Evolutionary conservation across 2,797 vertebrate genomes (phyloP).

Genomic region (Helostoma temminkii): DNA sequence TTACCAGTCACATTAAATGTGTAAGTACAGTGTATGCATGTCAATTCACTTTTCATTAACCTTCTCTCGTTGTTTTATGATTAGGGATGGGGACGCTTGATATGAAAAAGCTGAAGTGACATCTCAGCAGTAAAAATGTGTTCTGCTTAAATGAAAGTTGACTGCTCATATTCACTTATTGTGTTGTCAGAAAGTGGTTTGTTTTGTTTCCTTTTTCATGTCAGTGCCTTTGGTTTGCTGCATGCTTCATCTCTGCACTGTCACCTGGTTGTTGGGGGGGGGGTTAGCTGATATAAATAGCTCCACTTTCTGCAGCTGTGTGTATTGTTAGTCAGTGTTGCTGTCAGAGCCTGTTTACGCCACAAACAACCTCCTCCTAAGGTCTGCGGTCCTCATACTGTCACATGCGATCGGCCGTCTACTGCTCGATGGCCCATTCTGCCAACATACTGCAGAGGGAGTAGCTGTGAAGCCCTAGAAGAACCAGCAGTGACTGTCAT

Average conservation of each 20-base stretch:
- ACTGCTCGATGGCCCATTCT: conserved; percentile 71
- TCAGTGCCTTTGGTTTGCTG: conserved; percentile 59
- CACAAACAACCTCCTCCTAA: conserved; percentile 77
- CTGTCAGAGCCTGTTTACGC: conserved; percentile 82
- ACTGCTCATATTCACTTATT: conserved; percentile 58
- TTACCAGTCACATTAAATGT: conserved; percentile 58
- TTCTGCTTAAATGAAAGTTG: conserved; percentile 53
- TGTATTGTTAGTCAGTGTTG: conserved; percentile 79
- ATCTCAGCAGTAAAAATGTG: conserved; percentile 42
- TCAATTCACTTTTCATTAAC: conserved; percentile 74
- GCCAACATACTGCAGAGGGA: conserved; percentile 58
- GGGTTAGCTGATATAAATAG: conserved; percentile 77
- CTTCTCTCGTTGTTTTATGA: conserved; percentile 67
- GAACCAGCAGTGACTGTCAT: conserved; percentile 71
- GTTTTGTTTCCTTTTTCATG: conserved; percentile 66
- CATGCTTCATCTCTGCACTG: conserved; percentile 66
- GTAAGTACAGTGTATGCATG: conserved; percentile 36
- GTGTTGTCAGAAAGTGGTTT: conserved; percentile 65
- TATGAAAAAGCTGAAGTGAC: conserved; percentile 43
- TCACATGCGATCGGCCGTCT: conserved; percentile 79
- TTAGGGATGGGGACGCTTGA: not conserved
- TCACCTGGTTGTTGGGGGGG: conserved; percentile 71
- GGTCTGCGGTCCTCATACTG: conserved; percentile 81
- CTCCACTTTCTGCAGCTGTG: conserved; percentile 68
- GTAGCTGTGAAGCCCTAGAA: conserved; percentile 53